These are phyloP conservation scores for Meganola albula DNA, from an alignment of 2,888 invertebrate species.

Conservation along the genomic window DNA sequence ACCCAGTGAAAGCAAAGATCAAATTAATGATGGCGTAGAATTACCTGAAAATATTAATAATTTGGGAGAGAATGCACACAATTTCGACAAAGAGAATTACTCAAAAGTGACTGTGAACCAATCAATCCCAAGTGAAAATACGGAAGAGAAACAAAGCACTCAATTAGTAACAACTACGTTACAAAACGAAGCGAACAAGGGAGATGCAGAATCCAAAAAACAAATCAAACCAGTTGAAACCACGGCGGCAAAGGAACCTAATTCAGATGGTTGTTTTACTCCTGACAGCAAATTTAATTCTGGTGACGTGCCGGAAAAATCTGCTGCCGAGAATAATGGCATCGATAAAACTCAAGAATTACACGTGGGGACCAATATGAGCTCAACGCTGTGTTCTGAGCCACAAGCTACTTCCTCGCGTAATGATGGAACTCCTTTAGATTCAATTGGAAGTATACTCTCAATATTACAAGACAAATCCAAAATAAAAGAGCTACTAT, in stretches of 20 bases:
- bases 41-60: too few species aligned
- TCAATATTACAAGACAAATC: conserved; percentile 66
- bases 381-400: conserved; percentile 41
- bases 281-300: conserved; percentile 60
- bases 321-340: conserved; percentile 24
- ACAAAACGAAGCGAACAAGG: conserved; percentile 19
- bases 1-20: background rate
- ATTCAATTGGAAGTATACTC: conserved; percentile 50
- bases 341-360: conserved; percentile 50
- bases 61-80: background rate
- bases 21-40: background rate
- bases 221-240: conserved; percentile 7
- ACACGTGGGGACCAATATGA: conserved; percentile 43
- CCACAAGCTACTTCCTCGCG: conserved; percentile 28
- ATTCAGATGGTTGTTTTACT: conserved; percentile 30
- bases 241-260: conserved; percentile 17
- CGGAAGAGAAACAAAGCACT: too few species aligned
- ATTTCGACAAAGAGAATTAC: background rate
- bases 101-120: background rate
- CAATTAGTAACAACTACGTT: too few species aligned
- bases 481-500: conserved; percentile 68
- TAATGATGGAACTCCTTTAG: conserved; percentile 30
- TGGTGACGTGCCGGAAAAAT: conserved; percentile 22
- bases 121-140: conserved; percentile 1
- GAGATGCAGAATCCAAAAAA: conserved; percentile 35